A percentile compares a stretch with the other conserved stretches of the same genome.
Evolutionary conservation across 1,140 invertebrate genomes (phyloP).

Genomic region (Reticulitermes speratus): DNA sequence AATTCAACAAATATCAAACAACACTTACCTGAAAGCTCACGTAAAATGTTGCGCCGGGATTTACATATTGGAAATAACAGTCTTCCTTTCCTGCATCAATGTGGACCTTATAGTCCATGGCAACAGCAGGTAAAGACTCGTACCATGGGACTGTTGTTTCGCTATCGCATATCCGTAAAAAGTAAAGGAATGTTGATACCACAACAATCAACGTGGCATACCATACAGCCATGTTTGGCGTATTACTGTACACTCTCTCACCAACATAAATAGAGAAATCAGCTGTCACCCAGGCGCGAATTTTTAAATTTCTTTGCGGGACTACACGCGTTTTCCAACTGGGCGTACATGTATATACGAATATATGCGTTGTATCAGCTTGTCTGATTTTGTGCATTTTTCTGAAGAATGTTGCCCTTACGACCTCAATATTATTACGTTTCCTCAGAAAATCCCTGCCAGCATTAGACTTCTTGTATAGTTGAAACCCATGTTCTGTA

Average conservation of each 20-base stretch:
- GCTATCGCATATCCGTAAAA: neutral
- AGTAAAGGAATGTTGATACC: neutral
- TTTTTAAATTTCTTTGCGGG: neutral
- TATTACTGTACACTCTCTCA: neutral
- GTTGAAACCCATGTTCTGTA: too few relatives aligned
- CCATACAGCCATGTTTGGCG: neutral
- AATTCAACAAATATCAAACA: neutral
- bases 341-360: too few relatives aligned
- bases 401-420: too few relatives aligned
- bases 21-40: constrained; percentile 83
- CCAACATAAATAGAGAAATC: neutral
- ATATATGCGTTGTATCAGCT: too few relatives aligned
- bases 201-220: neutral
- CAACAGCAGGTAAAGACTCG: constrained; percentile 80
- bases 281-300: neutral
- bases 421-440: too few relatives aligned
- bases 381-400: too few relatives aligned
- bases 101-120: constrained; percentile 94
- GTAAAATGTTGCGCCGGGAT: constrained; percentile 88
- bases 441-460: too few relatives aligned
- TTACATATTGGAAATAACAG: constrained; percentile 91
- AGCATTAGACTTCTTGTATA: too few relatives aligned
- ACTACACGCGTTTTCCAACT: too few relatives aligned
- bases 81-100: constrained; percentile 92
- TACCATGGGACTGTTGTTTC: constrained; percentile 60